These are phyloP conservation scores for Babyrousa celebensis DNA, from an alignment of 2,797 vertebrate species.

Conservation along the genomic window DNA sequence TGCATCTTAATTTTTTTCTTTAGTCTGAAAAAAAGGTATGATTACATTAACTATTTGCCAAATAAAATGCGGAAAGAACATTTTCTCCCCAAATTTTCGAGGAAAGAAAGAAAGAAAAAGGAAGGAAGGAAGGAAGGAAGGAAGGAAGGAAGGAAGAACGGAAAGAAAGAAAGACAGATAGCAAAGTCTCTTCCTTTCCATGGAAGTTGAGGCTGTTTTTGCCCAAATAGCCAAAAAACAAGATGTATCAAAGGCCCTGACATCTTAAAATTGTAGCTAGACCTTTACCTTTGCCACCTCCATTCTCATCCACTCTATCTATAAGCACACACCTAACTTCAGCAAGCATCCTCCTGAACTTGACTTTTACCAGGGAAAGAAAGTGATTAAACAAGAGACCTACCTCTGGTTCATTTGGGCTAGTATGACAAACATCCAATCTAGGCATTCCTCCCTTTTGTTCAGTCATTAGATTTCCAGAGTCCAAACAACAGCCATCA, in stretches of 20 bases:
- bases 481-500: not conserved
- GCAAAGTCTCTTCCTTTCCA: not conserved
- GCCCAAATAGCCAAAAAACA: not conserved
- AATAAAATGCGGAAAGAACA: slow-evolving; percentile 29
- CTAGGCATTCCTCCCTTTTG: not conserved
- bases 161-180: not conserved
- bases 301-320: not conserved
- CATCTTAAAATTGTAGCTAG: not conserved
- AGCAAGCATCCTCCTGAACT: not conserved
- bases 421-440: not conserved
- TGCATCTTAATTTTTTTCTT: not conserved
- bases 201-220: slow-evolving; percentile 30
- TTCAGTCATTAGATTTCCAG: not conserved
- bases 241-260: not conserved
- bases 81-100: not conserved
- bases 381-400: not conserved
- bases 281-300: not conserved
- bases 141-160: no score
- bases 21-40: slow-evolving; percentile 22
- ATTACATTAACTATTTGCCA: not conserved
- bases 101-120: not conserved
- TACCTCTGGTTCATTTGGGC: not conserved
- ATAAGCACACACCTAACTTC: not conserved
- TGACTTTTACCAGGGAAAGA: not conserved
- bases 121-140: no score